Percentiles rank a stretch among this genome's conserved stretches.
phyloP scores from a whole-genome alignment of 2,113 vertebrate genomes.

The Epinephelus cyanopodus region DNA sequence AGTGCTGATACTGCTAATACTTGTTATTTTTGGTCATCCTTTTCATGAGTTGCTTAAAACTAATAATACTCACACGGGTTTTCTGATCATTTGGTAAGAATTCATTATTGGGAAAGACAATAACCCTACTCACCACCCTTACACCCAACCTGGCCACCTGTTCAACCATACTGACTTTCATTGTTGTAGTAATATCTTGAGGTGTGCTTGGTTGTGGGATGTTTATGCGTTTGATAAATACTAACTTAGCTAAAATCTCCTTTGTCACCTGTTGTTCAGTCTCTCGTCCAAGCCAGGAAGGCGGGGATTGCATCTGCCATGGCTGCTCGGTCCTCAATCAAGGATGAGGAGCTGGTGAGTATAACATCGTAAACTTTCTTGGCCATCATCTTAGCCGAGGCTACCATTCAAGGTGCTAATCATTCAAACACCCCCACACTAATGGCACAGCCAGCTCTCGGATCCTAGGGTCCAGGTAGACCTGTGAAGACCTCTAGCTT shows the following conservation, averaged over 20 bases:
- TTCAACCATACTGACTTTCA: slow-evolving; percentile 31
- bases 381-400: not conserved
- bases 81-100: slow-evolving; percentile 33
- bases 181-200: slow-evolving; percentile 16
- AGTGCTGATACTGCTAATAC: not conserved
- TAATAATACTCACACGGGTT: slow-evolving; percentile 59
- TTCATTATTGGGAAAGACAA: slow-evolving; percentile 3
- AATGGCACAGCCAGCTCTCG: too few relatives aligned
- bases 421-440: too few relatives aligned
- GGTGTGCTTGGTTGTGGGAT: slow-evolving; percentile 57
- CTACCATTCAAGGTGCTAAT: too few relatives aligned
- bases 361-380: not conserved
- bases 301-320: slow-evolving; percentile 96
- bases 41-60: slow-evolving; percentile 23
- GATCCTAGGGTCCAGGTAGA: too few relatives aligned
- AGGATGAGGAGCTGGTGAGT: slow-evolving; percentile 98
- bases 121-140: slow-evolving; percentile 53
- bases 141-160: not conserved
- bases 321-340: slow-evolving; percentile 96
- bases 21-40: not conserved
- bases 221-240: not conserved
- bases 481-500: too few relatives aligned
- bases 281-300: slow-evolving; percentile 97
- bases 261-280: slow-evolving; percentile 82
- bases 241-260: slow-evolving; percentile 18